phyloP scores from a whole-genome alignment of 2,113 vertebrate species.

The Noturus placidus region DNA sequence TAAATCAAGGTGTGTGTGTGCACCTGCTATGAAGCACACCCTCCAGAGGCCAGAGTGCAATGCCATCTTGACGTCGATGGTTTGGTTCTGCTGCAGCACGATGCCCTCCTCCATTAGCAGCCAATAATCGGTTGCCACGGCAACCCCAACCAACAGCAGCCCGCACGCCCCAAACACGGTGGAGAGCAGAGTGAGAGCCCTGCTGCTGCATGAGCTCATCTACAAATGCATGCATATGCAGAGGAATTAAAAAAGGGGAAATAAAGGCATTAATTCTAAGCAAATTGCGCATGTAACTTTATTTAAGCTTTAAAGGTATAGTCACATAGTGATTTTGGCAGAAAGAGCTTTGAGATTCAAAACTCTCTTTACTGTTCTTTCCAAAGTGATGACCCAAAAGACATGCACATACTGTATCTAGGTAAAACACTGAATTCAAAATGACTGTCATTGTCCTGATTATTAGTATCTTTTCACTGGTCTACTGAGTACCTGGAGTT shows the following conservation, averaged over 20 bases:
- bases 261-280: background rate
- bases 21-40: constrained; percentile 91
- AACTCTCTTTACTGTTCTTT: background rate
- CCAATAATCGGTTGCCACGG: constrained; percentile 94
- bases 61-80: constrained; percentile 90
- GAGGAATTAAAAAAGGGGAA: background rate
- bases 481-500: background rate
- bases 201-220: constrained; percentile 91
- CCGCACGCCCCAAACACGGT: constrained; percentile 89
- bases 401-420: background rate
- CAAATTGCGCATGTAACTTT: background rate
- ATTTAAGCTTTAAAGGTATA: background rate
- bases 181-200: constrained; percentile 89
- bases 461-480: background rate
- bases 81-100: constrained; percentile 89
- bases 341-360: background rate
- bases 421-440: background rate
- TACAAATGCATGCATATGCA: constrained; percentile 56
- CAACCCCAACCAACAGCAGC: constrained; percentile 87
- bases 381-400: background rate
- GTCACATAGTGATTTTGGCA: background rate
- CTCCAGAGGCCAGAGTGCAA: constrained; percentile 91
- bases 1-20: background rate
- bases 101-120: constrained; percentile 91
- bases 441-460: background rate